A percentile compares a stretch with the other conserved stretches of the same genome.
Conservation (phyloP, 2,888 invertebrate genomes). For the Morinoia aosen region DNA sequence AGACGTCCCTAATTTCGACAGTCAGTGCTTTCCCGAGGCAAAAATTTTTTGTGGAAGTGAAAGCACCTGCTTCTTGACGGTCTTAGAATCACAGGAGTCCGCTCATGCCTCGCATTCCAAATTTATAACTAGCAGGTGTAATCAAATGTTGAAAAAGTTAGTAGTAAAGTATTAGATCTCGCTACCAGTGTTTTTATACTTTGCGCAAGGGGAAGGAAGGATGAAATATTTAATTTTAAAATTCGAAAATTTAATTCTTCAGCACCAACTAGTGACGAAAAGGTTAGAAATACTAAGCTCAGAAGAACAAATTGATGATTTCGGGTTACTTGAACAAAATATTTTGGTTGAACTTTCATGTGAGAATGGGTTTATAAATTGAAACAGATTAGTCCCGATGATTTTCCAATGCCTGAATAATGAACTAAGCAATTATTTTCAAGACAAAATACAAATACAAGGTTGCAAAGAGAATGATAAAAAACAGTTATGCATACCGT, state of each 20-base stretch:
- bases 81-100: not conserved
- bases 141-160: not conserved
- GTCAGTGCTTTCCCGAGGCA: conserved; percentile 4
- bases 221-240: not conserved
- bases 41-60: not conserved
- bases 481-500: not conserved
- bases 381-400: not conserved
- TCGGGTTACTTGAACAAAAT: not conserved
- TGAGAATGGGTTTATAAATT: not conserved
- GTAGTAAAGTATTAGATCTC: not conserved
- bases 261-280: not conserved
- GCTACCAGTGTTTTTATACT: not conserved
- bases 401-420: not conserved
- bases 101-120: not conserved
- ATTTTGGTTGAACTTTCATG: no score
- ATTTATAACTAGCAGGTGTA: no score
- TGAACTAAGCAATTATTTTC: no score
- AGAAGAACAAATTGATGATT: not conserved
- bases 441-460: not conserved
- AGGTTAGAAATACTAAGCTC: not conserved
- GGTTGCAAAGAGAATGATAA: not conserved
- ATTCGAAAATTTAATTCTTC: not conserved
- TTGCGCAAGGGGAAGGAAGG: not conserved
- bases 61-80: not conserved
- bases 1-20: not conserved